Evolutionary conservation across 2,113 vertebrate genomes (phyloP).

Genomic region (Microtus montanus): DNA sequence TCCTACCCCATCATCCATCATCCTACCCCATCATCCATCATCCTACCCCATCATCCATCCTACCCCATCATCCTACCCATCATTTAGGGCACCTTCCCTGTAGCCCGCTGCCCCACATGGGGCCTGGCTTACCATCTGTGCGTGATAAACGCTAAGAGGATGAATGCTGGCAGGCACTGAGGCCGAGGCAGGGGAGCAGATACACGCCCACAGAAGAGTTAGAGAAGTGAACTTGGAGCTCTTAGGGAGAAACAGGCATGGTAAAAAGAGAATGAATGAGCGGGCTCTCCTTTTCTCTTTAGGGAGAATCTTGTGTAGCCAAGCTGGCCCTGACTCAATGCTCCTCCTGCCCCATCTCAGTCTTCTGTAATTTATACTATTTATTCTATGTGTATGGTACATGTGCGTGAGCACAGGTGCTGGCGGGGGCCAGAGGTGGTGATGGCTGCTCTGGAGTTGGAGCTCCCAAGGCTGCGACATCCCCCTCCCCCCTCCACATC

Average conservation of each 20-base stretch:
- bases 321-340: neutral
- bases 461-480: neutral
- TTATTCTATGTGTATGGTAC: neutral
- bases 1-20: too few species aligned
- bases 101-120: neutral
- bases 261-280: neutral
- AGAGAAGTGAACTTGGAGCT: neutral
- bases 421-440: neutral
- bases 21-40: too few species aligned
- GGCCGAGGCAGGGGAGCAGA: neutral
- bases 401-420: rapidly evolving
- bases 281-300: neutral
- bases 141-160: neutral
- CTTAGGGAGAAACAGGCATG: neutral
- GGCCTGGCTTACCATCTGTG: neutral
- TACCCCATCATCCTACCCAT: too few species aligned
- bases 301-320: neutral
- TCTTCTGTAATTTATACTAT: too few species aligned
- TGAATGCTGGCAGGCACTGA: neutral
- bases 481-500: neutral
- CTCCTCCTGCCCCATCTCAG: neutral
- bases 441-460: neutral
- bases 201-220: neutral
- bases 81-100: neutral
- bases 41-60: too few species aligned